Base-by-base conservation (phyloP, 1,140 invertebrate genomes). In the Hyles vespertilio region DNA sequence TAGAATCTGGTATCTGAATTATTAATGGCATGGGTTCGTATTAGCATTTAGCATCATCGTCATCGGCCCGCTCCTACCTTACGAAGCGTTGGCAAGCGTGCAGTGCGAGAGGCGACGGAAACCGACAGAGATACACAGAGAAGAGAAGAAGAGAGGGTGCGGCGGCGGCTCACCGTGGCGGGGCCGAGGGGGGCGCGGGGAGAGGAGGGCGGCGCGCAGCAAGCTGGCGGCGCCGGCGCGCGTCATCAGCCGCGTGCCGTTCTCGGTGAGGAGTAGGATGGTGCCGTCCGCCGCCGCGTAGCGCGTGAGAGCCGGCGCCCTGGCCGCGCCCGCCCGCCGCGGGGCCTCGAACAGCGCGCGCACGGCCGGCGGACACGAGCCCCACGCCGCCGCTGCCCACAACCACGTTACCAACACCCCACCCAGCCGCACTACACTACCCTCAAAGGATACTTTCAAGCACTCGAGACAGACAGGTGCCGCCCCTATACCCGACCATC, bases 251-350 rank as follows among this genome's bases (percentile, higher is more conserved):
- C 88, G 70, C 45, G 89, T 90, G 61, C 89, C 89, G 62, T 90
- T 90, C 75, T 89, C 87, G 65, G 89, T 89, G 74, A 90, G 84
- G 58, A 90, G 81, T 72, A 90, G 81, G 73, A 89, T 84, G 65
- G 87, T 86, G 74, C 89, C 89, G 66, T 90, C 87, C 33, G 87
- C 79, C 54, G 87, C 84, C 44, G 88, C 80, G 77, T 89, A 89
- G 58, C 87, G 83, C 32, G 85, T 89, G 63, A 89, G 75, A 43
- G 86, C 72, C 32, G 82, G 81, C 34, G 78, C 79, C 44, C 76
- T 69, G 49, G 77, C 69, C 48, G 74, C 61, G 22, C 22, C 22
- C 53, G 75, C 70, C 63, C 74, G 68, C 56, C 69, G 60, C 64
- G 76, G 77, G 43, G 70, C 66, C 72, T 82, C 81, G 76, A 86